phyloP scores from a whole-genome alignment of 1,140 invertebrate species.

The Diorhabda carinulata region DNA sequence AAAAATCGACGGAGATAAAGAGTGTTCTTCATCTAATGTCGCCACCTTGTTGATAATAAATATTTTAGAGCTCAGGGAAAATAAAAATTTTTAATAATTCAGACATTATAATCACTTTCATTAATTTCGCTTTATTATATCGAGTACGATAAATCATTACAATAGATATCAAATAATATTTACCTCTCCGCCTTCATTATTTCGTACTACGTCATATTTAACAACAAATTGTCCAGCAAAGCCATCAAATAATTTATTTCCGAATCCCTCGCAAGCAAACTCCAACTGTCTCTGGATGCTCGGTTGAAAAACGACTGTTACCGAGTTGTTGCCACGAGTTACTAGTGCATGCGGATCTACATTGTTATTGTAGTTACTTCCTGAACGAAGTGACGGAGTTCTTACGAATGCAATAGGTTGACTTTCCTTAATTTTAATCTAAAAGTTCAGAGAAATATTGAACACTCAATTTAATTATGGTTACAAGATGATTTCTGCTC shows the following conservation, averaged over 20 bases:
- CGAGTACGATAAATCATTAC: too few relatives aligned
- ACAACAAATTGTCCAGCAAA: slow-evolving; percentile 60
- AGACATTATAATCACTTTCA: too few relatives aligned
- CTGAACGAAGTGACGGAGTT: slow-evolving; percentile 55
- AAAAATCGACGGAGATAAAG: too few relatives aligned
- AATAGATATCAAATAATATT: slow-evolving; percentile 27
- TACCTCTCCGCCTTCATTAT: slow-evolving; percentile 51
- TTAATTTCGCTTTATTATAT: too few relatives aligned
- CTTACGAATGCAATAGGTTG: slow-evolving; percentile 53
- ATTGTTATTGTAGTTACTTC: slow-evolving; percentile 33
- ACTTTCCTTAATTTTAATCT: slow-evolving; percentile 55
- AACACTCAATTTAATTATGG: too few relatives aligned
- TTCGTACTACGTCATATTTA: slow-evolving; percentile 59
- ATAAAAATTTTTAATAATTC: too few relatives aligned
- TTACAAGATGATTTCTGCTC: too few relatives aligned
- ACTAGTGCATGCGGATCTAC: slow-evolving; percentile 31
- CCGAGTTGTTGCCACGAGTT: slow-evolving; percentile 23
- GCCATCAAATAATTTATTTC: slow-evolving; percentile 47
- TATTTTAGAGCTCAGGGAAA: too few relatives aligned
- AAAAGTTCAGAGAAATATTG: neutral
- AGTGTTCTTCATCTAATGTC: too few relatives aligned
- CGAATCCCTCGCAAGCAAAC: slow-evolving; percentile 30
- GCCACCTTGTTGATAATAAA: too few relatives aligned
- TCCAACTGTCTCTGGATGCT: slow-evolving; percentile 51
- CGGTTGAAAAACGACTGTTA: slow-evolving; percentile 48